phyloP scores from a whole-genome alignment of 2,113 vertebrate species.

The Gallinago paraguaiae region DNA sequence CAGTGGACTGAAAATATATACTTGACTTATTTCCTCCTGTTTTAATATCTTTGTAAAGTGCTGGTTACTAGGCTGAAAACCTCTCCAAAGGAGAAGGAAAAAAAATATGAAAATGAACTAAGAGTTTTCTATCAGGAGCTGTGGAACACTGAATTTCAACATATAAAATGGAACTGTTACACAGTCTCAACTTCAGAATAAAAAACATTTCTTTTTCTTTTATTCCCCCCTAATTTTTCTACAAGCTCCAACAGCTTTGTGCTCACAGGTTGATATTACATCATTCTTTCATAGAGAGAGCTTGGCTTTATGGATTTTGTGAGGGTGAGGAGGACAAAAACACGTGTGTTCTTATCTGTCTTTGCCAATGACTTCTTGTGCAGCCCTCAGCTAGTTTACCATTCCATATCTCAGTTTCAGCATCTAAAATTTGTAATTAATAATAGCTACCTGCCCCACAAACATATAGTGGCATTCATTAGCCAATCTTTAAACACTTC shows the following conservation, averaged over 20 bases:
- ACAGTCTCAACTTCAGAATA: neutral
- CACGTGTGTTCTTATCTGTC: neutral
- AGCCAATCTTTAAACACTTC: neutral
- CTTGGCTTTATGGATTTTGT: neutral
- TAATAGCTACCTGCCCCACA: neutral
- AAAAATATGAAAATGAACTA: rapidly evolving
- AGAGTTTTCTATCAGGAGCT: neutral
- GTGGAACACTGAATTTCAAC: neutral
- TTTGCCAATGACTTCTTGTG: neutral
- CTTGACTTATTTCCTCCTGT: neutral
- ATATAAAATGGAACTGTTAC: neutral
- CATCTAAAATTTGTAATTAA: neutral
- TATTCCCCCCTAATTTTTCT: neutral
- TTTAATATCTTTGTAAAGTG: neutral
- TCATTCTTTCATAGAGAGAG: neutral
- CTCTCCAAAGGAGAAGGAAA: neutral
- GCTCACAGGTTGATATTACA: neutral
- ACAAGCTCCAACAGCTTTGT: neutral
- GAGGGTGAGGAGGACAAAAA: neutral
- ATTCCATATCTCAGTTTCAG: neutral
- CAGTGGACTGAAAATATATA: neutral
- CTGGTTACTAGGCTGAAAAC: neutral
- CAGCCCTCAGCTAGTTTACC: neutral
- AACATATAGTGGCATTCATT: neutral
- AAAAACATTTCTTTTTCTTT: neutral